phyloP scores from a whole-genome alignment of 1,140 invertebrate species.

The Lepidurus packardi region DNA sequence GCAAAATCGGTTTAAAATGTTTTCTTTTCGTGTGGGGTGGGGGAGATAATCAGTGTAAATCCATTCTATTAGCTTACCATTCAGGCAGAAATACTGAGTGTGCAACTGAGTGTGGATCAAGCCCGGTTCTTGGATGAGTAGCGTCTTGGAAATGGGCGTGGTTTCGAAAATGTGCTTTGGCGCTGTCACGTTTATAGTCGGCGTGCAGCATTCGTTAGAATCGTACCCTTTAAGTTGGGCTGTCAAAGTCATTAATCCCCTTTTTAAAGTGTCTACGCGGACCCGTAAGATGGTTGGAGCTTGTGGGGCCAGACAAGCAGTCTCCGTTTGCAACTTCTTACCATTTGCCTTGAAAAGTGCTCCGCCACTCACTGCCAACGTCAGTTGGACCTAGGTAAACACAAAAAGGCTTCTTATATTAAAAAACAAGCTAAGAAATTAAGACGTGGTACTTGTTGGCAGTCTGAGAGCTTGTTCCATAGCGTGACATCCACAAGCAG shows the following conservation, averaged over 20 bases:
- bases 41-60: neutral
- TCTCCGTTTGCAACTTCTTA: neutral
- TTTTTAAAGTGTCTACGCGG: neutral
- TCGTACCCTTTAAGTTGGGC: neutral
- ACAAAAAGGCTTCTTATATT: neutral
- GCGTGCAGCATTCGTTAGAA: constrained; percentile 1
- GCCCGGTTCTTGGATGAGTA: constrained; percentile 20
- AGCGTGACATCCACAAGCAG: constrained; percentile 8
- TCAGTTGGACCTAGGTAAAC: neutral
- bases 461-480: neutral
- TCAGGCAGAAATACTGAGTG: neutral
- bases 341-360: constrained; percentile 4
- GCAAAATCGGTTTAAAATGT: neutral
- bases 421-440: neutral
- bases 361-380: neutral
- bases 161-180: neutral
- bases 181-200: neutral
- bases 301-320: neutral
- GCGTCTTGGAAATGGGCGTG: neutral
- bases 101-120: neutral
- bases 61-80: neutral
- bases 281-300: constrained; percentile 2
- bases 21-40: neutral
- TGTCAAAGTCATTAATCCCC: neutral
- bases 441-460: neutral